Evolutionary conservation across 1,140 invertebrate species (phyloP).

Genomic region (Bombus waltoni): DNA sequence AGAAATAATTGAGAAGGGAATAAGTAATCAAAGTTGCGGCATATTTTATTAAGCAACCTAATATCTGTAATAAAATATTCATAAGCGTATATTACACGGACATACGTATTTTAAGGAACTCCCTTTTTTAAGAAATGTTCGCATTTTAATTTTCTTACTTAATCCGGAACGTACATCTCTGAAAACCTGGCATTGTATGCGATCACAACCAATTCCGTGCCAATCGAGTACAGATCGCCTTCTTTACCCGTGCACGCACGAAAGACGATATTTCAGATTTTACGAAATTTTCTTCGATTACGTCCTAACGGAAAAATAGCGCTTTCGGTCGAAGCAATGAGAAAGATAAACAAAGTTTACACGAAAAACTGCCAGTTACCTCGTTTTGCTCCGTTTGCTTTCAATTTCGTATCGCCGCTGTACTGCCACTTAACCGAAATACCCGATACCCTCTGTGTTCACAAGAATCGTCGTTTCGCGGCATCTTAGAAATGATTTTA

Average conservation of each 20-base stretch:
- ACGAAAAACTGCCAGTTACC: too few species aligned
- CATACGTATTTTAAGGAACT: neutral
- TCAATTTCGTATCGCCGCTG: neutral
- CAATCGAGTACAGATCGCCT: neutral
- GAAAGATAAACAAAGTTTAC: too few species aligned
- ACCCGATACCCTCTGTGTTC: conserved; percentile 32
- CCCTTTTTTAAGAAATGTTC: neutral
- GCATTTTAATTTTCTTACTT: neutral
- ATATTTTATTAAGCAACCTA: neutral
- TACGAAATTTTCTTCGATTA: neutral
- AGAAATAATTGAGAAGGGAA: neutral
- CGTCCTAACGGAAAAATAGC: neutral
- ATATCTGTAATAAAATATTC: neutral
- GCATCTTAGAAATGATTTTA: conserved; percentile 26
- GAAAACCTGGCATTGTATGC: neutral
- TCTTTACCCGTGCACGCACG: neutral
- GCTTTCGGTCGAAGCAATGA: too few species aligned
- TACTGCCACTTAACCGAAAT: neutral
- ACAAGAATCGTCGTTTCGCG: conserved; percentile 34
- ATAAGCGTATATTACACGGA: neutral
- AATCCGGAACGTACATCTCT: neutral
- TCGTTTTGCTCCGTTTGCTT: too few species aligned
- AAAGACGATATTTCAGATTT: neutral
- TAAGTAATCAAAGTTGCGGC: neutral
- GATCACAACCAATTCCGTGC: neutral